Conservation (phyloP, 2,113 vertebrate genomes). For the Falcunculus frontatus region DNA sequence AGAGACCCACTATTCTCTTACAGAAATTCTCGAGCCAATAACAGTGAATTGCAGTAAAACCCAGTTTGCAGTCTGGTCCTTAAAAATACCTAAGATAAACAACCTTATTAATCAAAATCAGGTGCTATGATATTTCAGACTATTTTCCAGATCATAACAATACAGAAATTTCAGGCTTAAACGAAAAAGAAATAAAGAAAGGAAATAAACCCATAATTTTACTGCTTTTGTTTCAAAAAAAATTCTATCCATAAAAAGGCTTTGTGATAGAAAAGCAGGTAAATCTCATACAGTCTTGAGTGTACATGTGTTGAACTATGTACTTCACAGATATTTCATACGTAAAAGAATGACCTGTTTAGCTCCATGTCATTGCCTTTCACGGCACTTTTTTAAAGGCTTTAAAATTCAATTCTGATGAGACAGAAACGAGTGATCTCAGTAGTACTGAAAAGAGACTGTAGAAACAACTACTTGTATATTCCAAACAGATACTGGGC, state of each 20-base stretch:
- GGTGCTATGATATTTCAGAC: background rate
- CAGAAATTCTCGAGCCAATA: background rate
- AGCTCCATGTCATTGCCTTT: background rate
- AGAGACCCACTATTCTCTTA: background rate
- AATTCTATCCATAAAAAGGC: too few species aligned
- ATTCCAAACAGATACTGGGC: background rate
- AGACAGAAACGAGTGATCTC: background rate
- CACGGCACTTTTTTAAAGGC: background rate
- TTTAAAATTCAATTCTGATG: background rate
- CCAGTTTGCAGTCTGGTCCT: fast-evolving
- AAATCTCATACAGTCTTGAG: background rate
- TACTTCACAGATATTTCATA: background rate
- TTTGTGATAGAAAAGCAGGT: background rate
- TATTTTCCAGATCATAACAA: background rate
- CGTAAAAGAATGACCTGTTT: background rate
- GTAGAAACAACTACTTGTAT: background rate
- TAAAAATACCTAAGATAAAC: background rate
- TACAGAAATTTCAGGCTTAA: background rate
- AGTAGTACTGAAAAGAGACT: background rate
- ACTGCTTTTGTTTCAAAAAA: background rate
- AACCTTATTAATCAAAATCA: background rate
- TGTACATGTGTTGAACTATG: background rate
- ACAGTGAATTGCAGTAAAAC: background rate
- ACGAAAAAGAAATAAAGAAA: background rate
- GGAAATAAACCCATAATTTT: background rate